Conservation (phyloP, 2,113 vertebrate genomes). For the Scopus umbretta region DNA sequence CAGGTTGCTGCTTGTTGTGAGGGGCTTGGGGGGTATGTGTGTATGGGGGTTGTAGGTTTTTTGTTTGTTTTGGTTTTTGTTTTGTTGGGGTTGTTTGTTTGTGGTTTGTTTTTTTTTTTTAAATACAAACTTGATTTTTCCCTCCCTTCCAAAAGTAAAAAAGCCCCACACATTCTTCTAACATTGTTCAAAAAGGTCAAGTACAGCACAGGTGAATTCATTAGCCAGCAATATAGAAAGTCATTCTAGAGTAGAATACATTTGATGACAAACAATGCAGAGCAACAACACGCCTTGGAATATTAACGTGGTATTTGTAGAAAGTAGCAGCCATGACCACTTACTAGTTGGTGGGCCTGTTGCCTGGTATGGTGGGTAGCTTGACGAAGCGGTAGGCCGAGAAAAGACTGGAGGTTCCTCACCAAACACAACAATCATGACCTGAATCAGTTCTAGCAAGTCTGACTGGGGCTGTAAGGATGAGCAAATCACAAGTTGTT, state of each 20-base stretch:
- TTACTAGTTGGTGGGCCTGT: constrained; percentile 93
- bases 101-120: background rate
- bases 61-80: too few relatives aligned
- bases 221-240: background rate
- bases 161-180: background rate
- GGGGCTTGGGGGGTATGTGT: too few relatives aligned
- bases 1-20: background rate
- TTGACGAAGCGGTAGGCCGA: constrained; percentile 84
- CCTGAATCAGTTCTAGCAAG: constrained; percentile 92
- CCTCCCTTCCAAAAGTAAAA: background rate
- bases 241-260: background rate
- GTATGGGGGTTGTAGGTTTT: too few relatives aligned
- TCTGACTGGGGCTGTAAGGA: constrained; percentile 89
- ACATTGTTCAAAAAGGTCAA: background rate
- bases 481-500: background rate
- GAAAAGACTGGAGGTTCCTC: constrained; percentile 98
- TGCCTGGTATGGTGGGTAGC: constrained; percentile 89
- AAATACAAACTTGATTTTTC: too few relatives aligned
- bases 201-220: background rate
- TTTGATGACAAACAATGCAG: background rate
- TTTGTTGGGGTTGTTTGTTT: background rate
- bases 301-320: background rate
- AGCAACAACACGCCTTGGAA: background rate
- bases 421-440: constrained; percentile 98
- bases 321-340: background rate